Conservation (phyloP, 2,797 vertebrate species). For the Cossypha heuglini region DNA sequence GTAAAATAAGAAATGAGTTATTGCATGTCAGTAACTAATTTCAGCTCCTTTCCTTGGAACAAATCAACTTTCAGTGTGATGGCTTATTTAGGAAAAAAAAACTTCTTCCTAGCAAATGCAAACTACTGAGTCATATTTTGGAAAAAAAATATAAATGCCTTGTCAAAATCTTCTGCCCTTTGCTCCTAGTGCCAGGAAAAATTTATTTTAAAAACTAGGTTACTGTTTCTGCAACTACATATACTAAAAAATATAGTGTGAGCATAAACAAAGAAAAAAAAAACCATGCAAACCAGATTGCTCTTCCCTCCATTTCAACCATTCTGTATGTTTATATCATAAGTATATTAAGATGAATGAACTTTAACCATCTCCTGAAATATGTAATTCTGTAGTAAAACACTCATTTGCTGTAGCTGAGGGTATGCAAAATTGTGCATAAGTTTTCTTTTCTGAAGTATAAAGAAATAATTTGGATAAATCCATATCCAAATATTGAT, state of each 20-base stretch:
- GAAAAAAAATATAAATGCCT: neutral
- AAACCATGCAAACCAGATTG: neutral
- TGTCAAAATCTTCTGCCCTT: neutral
- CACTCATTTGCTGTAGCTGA: neutral
- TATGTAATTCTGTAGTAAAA: neutral
- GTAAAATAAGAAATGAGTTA: conserved; percentile 82
- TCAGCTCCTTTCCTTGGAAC: conserved; percentile 68
- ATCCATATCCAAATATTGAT: neutral
- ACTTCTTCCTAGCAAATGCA: conserved; percentile 35
- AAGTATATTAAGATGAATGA: neutral
- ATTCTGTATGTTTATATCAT: neutral
- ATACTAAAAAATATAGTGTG: neutral
- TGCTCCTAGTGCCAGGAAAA: neutral
- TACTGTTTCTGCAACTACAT: neutral
- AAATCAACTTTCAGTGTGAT: conserved; percentile 70
- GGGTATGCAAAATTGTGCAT: neutral
- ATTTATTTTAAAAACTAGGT: neutral
- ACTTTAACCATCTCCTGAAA: neutral
- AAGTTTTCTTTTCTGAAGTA: neutral
- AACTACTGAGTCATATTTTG: neutral
- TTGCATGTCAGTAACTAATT: conserved; percentile 77
- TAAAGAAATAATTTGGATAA: neutral
- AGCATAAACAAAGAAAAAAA: neutral
- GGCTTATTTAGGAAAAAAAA: conserved; percentile 19
- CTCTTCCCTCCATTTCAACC: neutral